Evolutionary conservation across 2,797 vertebrate genomes (phyloP).

Genomic region (Phylloscopus collybita): DNA sequence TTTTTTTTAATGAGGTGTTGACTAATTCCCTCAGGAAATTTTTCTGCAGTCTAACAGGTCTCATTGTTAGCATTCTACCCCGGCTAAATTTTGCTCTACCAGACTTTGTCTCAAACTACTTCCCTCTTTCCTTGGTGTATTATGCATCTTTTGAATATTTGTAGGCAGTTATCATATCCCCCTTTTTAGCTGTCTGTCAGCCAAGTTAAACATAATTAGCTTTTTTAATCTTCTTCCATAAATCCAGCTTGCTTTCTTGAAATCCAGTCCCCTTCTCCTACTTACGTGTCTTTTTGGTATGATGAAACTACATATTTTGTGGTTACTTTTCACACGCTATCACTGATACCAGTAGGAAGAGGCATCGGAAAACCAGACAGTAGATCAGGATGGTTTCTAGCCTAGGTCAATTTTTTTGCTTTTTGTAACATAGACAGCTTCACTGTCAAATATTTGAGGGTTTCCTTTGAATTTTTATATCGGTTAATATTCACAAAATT

Average conservation of each 20-base stretch:
- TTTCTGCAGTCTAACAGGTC: conserved; percentile 37
- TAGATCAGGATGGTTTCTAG: neutral
- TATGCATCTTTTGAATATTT: conserved; percentile 67
- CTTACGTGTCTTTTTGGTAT: conserved; percentile 47
- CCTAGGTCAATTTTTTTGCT: neutral
- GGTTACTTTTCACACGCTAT: conserved; percentile 42
- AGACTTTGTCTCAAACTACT: conserved; percentile 40
- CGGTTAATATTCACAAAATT: neutral
- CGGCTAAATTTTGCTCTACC: conserved; percentile 16
- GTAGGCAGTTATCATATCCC: conserved; percentile 61
- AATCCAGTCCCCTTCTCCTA: conserved; percentile 38
- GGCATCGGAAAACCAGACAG: conserved; percentile 9
- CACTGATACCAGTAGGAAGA: conserved; percentile 20
- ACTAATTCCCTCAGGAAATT: conserved; percentile 31
- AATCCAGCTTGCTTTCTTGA: conserved; percentile 56
- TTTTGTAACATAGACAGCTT: neutral
- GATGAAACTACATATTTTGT: conserved; percentile 53
- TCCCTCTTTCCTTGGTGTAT: conserved; percentile 42
- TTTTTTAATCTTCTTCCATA: conserved; percentile 64
- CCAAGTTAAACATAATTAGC: conserved; percentile 68
- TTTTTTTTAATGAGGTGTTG: conserved; percentile 57
- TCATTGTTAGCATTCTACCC: conserved; percentile 54
- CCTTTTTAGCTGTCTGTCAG: conserved; percentile 40
- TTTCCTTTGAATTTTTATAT: neutral
- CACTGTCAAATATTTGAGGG: neutral